Base-by-base conservation (phyloP, 2,113 vertebrate genomes). In the Lathamus discolor region DNA sequence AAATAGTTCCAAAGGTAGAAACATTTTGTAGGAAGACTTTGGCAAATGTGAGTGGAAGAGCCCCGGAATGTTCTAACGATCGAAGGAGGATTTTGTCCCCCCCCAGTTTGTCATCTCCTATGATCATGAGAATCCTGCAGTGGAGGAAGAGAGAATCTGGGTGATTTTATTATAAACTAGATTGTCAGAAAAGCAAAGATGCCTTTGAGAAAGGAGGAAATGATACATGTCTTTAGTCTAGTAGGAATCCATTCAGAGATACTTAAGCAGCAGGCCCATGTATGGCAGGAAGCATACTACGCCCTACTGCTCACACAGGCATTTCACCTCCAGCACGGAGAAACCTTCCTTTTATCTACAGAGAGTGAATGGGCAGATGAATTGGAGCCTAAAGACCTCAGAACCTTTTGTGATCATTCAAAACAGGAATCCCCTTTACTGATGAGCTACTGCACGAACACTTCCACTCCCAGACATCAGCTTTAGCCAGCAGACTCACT, bases 271-370 rank as follows among this genome's bases (percentile, higher is more conserved):
- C 22, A 61, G 31, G 39, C 12, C 46, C 37, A 8, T 1, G 16
- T 8, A 41, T 2, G 24, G 27, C 33, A 67, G 70, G 59, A 75
- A 10, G 10, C 0, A 0, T 33, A 20, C 77, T 20, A 4, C 4
- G 37, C 41, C 25, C 39, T 5, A 6, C 7, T 3, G 52, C 72
- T 23, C 31, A 17, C 54, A n/a, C 15, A 22, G 0, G 1, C 9
- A 31, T 29, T 61, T 61, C 57, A 37, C 44, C 43, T 41, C 7
- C n/a, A 37, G 13, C 2, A 12, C 0, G 15, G 37, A 37, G n/a
- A 52, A 62, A 8, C 31, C 28, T 57, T 5, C 19, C 18, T 54
- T 69, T 22, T 31, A 10, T 11, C 23, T 2, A 15, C 37, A 46
- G 23, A 9, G 31, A 63, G 37, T 8, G 39, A 67, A 44, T 0